Percentiles rank a stretch among this genome's conserved stretches.
Conservation (phyloP, 2,888 invertebrate genomes). For the Lacanobia oleracea region DNA sequence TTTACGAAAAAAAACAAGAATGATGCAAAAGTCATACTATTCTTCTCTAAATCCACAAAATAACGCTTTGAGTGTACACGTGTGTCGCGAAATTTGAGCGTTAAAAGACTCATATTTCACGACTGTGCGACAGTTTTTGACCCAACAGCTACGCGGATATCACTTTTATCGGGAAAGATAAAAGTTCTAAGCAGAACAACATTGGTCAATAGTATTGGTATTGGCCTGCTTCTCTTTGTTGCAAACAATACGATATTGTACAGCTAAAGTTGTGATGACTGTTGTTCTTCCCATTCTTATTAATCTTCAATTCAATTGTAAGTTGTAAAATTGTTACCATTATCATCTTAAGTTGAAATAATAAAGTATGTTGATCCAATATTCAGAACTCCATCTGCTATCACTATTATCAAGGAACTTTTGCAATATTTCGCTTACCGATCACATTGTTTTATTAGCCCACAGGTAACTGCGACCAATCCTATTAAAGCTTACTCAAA, state of each 20-base stretch:
- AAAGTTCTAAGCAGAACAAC: constrained; percentile 22
- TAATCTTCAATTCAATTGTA: constrained; percentile 7
- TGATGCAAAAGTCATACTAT: neutral
- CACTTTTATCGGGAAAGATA: constrained; percentile 4
- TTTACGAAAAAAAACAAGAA: neutral
- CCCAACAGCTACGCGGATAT: constrained; percentile 20
- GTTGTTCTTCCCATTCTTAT: constrained; percentile 30
- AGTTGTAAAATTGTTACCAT: neutral
- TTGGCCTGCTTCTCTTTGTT: constrained; percentile 21
- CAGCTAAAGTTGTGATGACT: constrained; percentile 8
- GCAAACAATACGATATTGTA: constrained; percentile 39
- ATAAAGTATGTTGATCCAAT: neutral
- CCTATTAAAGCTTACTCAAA: neutral
- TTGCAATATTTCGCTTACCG: neutral
- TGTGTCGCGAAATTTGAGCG: constrained; percentile 28
- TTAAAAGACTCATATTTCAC: constrained; percentile 31
- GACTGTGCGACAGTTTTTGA: constrained; percentile 21
- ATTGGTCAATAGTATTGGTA: too few relatives aligned
- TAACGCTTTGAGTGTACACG: constrained; percentile 10
- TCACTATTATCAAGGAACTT: neutral
- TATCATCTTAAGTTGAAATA: neutral
- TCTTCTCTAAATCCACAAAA: neutral
- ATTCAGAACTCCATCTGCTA: neutral
- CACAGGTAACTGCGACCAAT: neutral
- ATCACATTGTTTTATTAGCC: neutral